A percentile compares a stretch with the other conserved stretches of the same genome.
Evolutionary conservation across 2,888 invertebrate genomes (phyloP).

Genomic region (Dolomedes plantarius): DNA sequence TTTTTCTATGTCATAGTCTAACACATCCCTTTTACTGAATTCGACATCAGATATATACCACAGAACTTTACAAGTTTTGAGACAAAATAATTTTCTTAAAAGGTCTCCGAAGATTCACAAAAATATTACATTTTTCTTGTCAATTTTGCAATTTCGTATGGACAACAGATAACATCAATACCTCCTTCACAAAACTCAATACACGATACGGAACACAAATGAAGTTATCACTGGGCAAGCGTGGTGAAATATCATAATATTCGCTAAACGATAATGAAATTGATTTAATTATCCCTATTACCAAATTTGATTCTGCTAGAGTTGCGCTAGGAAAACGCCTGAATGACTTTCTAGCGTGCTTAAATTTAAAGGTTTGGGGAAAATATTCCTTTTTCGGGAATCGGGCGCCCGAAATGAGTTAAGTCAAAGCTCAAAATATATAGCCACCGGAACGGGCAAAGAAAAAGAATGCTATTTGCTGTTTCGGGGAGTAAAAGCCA

Average conservation of each 20-base stretch:
- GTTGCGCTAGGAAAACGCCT: not conserved
- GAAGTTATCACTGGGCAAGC: not conserved
- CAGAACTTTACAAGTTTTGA: too few species aligned
- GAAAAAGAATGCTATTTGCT: not conserved
- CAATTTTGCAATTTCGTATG: too few species aligned
- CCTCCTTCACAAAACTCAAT: too few species aligned
- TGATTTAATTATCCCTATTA: slow-evolving; percentile 17
- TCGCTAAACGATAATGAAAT: slow-evolving; percentile 1
- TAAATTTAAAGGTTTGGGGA: not conserved
- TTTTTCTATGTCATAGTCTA: too few species aligned
- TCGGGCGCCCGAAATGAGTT: not conserved
- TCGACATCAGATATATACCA: too few species aligned
- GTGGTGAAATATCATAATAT: not conserved
- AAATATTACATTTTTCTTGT: too few species aligned
- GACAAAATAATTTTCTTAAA: too few species aligned
- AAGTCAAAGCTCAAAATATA: not conserved
- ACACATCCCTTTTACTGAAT: too few species aligned
- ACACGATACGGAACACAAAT: too few species aligned
- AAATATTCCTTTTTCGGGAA: not conserved
- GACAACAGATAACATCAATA: too few species aligned
- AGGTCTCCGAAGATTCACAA: too few species aligned
- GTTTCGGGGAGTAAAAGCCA: slow-evolving; percentile 57
- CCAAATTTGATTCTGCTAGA: not conserved
- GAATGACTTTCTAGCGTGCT: not conserved
- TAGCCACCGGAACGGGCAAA: not conserved